A percentile compares a stretch with the other conserved stretches of the same genome.
These are phyloP conservation scores for Mythimna pallens DNA, from an alignment of 2,888 invertebrate species.

Conservation along the genomic window DNA sequence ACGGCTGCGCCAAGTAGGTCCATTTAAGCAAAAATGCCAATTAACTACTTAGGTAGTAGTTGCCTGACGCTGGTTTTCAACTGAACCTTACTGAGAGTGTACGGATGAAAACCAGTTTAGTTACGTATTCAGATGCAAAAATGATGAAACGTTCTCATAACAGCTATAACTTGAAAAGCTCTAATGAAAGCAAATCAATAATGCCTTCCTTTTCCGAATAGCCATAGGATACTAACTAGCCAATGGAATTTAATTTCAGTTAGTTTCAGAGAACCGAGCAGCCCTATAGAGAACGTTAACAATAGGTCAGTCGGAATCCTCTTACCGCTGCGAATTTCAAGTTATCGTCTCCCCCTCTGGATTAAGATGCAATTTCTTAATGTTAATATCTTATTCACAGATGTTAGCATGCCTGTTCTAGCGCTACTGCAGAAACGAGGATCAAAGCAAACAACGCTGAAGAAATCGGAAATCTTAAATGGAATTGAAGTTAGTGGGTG, in stretches of 20 bases:
- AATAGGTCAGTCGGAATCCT: conserved; percentile 52
- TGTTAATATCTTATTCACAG: conserved; percentile 19
- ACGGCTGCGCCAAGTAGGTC: too few relatives aligned
- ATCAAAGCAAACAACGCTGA: conserved; percentile 6
- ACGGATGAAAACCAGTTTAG: too few relatives aligned
- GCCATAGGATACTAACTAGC: neutral
- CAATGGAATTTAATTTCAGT: conserved; percentile 5
- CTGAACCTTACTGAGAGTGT: too few relatives aligned
- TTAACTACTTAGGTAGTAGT: too few relatives aligned
- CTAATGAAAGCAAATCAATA: neutral
- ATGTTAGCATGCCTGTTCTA: conserved; percentile 26
- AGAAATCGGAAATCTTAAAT: neutral
- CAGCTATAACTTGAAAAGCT: neutral
- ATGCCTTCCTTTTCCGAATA: neutral
- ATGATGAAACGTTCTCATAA: neutral
- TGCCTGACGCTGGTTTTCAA: too few relatives aligned
- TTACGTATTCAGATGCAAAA: neutral
- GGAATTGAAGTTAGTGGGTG: neutral
- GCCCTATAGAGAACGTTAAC: conserved; percentile 48
- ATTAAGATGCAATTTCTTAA: conserved; percentile 49
- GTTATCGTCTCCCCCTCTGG: conserved; percentile 45
- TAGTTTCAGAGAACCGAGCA: conserved; percentile 12
- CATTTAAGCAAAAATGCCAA: too few relatives aligned
- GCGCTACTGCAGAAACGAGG: neutral
- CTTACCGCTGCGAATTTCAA: conserved; percentile 54